Base-by-base conservation (phyloP, 2,797 vertebrate genomes). In the Thripadectes ignobilis region DNA sequence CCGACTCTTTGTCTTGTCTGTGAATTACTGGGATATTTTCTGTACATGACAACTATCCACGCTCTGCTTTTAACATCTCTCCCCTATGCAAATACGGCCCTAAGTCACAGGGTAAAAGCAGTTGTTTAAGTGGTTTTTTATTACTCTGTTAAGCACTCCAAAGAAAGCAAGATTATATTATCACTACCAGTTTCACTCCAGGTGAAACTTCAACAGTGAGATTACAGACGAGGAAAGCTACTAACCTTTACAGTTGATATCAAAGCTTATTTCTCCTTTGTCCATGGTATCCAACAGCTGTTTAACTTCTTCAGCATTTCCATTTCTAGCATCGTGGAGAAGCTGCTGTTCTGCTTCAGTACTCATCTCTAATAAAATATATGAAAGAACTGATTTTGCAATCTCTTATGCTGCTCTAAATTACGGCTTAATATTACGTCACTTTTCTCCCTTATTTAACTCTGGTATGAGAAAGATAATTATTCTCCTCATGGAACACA, bases 201-300 rank as follows among this genome's bases (percentile, higher is more conserved):
- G 3, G n/a, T 65, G 36, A n/a, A n/a, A 36, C 66, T 75, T 86
- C 54, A 81, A 51, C 36, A 92, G 49, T 3, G n/a, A 93, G 22
- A 67, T 62, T 39, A 85, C 21, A 75, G 83, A 20, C 69, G n/a
- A 80, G 58, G 52, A 72, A 69, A 14, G 48, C 23, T 83, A 97
- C 95, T 97, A 98, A 99, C 99, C 99, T 99, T 99, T 99, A 98
- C 99, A 99, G 95, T 99, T 99, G 84, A 99, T 98, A 96, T 99
- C 98, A 91, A 99, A 98, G 39, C 86, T 96, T 15, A 94, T 93
- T 80, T 98, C 97, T 36, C 98, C 98, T 95, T 85, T 98, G 59
- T 97, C 97, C 95, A 97, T 97, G 58, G 97, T 97, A 94, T 98
- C 96, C 85, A 99, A 96, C 14, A 99, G 98, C 59, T 73, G 97